Conservation (phyloP, 1,140 invertebrate species). For the Drosophila nikananu region DNA sequence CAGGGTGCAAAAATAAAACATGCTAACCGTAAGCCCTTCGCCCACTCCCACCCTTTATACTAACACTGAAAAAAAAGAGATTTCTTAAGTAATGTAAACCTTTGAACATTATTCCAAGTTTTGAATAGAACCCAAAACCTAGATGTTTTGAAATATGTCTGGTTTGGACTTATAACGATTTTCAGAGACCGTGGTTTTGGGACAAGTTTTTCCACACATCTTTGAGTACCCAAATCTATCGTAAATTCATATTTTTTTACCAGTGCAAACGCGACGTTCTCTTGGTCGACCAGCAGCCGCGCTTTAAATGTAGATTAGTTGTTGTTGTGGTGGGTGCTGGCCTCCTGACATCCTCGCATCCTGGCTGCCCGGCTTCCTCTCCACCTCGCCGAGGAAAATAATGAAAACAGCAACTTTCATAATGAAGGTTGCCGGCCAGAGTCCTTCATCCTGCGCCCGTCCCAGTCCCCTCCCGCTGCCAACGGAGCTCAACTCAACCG, state of each 20-base stretch:
- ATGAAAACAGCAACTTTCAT: constrained; percentile 84
- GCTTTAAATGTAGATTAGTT: constrained; percentile 83
- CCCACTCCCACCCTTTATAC: background rate
- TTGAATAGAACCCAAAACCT: too few species aligned
- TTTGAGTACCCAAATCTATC: background rate
- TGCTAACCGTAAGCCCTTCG: constrained; percentile 32
- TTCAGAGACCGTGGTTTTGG: too few species aligned
- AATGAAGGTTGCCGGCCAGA: constrained; percentile 65
- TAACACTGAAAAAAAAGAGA: constrained; percentile 3
- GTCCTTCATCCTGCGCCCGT: constrained; percentile 29
- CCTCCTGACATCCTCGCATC: constrained; percentile 27
- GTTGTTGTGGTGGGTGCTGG: constrained; percentile 57
- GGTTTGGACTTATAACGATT: too few species aligned
- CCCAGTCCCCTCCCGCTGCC: constrained; percentile 9
- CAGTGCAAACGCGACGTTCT: background rate
- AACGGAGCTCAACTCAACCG: constrained; percentile 44
- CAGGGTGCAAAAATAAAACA: constrained; percentile 84
- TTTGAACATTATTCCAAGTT: background rate
- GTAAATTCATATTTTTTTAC: background rate
- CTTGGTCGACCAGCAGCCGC: constrained; percentile 2
- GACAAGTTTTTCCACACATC: background rate
- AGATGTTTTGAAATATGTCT: too few species aligned
- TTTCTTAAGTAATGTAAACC: too few species aligned
- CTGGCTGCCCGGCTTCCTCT: constrained; percentile 15
- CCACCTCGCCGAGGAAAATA: constrained; percentile 69